These are phyloP conservation scores for Octomys mimax DNA, from an alignment of 2,797 vertebrate genomes.

Conservation along the genomic window DNA sequence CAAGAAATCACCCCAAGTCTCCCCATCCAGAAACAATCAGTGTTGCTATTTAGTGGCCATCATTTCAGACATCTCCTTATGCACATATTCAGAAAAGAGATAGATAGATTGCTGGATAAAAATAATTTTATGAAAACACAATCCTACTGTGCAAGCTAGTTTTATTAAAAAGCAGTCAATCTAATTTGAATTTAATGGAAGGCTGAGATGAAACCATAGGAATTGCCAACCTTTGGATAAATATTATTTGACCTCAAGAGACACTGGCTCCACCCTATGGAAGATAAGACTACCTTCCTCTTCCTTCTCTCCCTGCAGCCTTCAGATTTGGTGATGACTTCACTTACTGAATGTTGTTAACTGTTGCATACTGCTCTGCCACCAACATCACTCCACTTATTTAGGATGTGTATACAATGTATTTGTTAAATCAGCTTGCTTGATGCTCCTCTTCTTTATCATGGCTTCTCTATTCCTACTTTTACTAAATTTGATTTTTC, in stretches of 20 bases:
- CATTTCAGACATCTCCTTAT: constrained; percentile 64
- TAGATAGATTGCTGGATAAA: constrained; percentile 56
- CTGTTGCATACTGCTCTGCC: constrained; percentile 1
- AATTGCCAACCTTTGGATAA: constrained; percentile 64
- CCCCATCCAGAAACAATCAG: constrained; percentile 48
- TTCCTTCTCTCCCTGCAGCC: neutral
- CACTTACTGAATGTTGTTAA: constrained; percentile 49
- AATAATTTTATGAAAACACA: constrained; percentile 71
- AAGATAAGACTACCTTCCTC: constrained; percentile 59
- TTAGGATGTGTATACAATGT: neutral
- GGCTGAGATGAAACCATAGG: constrained; percentile 63
- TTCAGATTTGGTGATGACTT: constrained; percentile 63
- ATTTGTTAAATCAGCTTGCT: constrained; percentile 49
- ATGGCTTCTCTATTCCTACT: neutral
- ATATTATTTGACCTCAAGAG: constrained; percentile 70
- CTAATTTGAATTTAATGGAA: constrained; percentile 79
- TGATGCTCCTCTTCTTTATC: neutral
- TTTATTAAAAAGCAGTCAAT: constrained; percentile 79
- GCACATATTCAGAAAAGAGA: constrained; percentile 63
- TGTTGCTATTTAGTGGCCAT: constrained; percentile 71
- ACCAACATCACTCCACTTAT: neutral
- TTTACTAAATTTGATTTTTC: constrained; percentile 61
- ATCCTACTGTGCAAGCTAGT: constrained; percentile 59
- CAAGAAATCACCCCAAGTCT: constrained; percentile 45
- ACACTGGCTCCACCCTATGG: constrained; percentile 50